A percentile compares a stretch with the other conserved stretches of the same genome.
Evolutionary conservation across 2,113 vertebrate genomes (phyloP).

Genomic region (Pachypanchax playfairii): DNA sequence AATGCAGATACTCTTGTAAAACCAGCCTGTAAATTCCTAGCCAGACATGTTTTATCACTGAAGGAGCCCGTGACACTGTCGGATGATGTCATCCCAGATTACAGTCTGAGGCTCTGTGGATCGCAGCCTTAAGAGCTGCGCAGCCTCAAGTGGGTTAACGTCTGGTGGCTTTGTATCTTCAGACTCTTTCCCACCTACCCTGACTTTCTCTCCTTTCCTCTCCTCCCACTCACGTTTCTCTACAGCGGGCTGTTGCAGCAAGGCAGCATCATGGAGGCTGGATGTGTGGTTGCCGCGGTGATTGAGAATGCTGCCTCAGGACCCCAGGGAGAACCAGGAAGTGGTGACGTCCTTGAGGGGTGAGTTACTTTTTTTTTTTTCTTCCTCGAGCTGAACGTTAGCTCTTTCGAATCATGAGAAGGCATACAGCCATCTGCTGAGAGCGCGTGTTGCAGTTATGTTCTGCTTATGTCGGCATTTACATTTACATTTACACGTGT

Average conservation of each 20-base stretch:
- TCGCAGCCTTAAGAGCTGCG: slow-evolving; percentile 48
- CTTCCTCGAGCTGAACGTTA: slow-evolving; percentile 1
- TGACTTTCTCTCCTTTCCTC: slow-evolving; percentile 19
- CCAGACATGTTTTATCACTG: slow-evolving; percentile 32
- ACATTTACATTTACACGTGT: neutral
- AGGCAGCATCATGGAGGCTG: slow-evolving; percentile 79
- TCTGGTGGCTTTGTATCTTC: slow-evolving; percentile 50
- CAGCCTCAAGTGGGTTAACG: slow-evolving; percentile 63
- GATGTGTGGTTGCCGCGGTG: slow-evolving; percentile 78
- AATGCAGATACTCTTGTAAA: slow-evolving; percentile 24
- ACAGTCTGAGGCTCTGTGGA: slow-evolving; percentile 46
- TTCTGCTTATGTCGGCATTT: neutral
- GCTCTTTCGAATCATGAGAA: slow-evolving; percentile 32
- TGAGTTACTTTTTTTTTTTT: slow-evolving; percentile 58
- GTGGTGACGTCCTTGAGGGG: slow-evolving; percentile 77
- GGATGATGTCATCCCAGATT: slow-evolving; percentile 72
- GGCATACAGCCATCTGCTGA: slow-evolving; percentile 64
- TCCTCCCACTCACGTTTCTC: slow-evolving; percentile 58
- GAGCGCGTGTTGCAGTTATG: neutral
- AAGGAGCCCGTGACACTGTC: slow-evolving; percentile 37
- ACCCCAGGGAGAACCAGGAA: slow-evolving; percentile 72
- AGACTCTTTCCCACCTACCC: slow-evolving; percentile 44
- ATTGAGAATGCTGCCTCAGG: slow-evolving; percentile 74
- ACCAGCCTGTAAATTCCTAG: slow-evolving; percentile 27
- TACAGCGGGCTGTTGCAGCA: slow-evolving; percentile 77